phyloP scores from a whole-genome alignment of 2,113 vertebrate genomes.

The Notiomystis cincta region DNA sequence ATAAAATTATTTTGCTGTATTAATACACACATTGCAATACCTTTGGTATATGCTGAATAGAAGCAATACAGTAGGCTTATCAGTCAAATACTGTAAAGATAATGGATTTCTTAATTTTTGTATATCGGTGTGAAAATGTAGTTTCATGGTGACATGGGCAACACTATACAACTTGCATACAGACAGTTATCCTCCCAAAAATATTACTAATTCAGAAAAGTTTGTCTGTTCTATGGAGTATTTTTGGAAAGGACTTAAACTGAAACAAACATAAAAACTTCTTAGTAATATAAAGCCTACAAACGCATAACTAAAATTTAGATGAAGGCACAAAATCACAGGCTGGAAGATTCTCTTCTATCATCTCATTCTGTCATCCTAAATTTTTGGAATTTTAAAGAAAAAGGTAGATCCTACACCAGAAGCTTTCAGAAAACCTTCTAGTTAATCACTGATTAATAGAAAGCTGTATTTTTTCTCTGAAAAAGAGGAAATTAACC shows the following conservation, averaged over 20 bases:
- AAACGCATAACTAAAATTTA: background rate
- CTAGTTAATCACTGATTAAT: background rate
- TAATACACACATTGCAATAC: background rate
- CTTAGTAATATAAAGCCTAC: background rate
- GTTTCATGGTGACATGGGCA: background rate
- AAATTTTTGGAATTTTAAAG: background rate
- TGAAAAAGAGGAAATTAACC: no score
- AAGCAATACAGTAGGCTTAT: background rate
- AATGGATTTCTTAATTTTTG: background rate
- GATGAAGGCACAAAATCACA: background rate
- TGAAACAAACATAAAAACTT: background rate
- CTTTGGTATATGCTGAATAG: background rate
- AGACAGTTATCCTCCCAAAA: background rate
- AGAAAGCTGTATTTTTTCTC: background rate
- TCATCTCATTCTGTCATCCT: background rate
- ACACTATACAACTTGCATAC: fast-evolving
- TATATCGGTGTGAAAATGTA: background rate
- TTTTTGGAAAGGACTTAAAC: background rate
- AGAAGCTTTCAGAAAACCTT: background rate
- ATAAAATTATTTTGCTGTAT: background rate
- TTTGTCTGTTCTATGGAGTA: background rate
- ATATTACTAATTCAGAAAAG: background rate
- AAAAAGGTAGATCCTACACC: background rate
- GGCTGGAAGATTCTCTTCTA: background rate
- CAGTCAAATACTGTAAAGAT: background rate